phyloP scores from a whole-genome alignment of 2,888 invertebrate species.

The Itoplectis maculator region DNA sequence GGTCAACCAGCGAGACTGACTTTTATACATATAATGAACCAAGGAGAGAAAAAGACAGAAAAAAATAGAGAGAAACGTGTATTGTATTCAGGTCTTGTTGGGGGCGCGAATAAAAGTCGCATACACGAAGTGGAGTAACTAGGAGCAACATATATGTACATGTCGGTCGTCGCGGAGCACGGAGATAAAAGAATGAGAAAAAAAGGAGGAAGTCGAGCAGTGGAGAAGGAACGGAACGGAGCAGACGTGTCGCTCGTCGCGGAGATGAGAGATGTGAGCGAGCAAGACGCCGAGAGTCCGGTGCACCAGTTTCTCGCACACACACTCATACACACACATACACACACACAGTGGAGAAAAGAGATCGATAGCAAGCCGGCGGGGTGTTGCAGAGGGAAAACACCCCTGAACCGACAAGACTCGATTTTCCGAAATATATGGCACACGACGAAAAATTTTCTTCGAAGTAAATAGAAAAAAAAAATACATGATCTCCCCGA shows the following conservation, averaged over 20 bases:
- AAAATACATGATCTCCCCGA: neutral
- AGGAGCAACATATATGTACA: slow-evolving; percentile 13
- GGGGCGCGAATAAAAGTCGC: neutral
- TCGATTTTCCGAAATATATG: slow-evolving; percentile 52
- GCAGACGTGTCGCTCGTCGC: slow-evolving; percentile 6
- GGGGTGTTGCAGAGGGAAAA: slow-evolving; percentile 55
- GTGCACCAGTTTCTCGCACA: slow-evolving; percentile 67
- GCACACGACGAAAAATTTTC: neutral
- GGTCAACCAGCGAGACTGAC: slow-evolving; percentile 38
- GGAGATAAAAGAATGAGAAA: slow-evolving; percentile 7
- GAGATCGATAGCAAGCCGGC: slow-evolving; percentile 61
- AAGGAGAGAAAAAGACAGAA: neutral
- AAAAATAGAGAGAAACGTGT: slow-evolving; percentile 17
- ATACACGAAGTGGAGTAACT: neutral
- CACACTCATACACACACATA: too few relatives aligned
- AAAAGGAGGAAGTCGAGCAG: neutral
- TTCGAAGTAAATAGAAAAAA: too few relatives aligned
- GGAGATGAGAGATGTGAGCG: slow-evolving; percentile 8
- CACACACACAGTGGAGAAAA: too few relatives aligned
- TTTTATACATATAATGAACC: neutral
- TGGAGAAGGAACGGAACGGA: slow-evolving; percentile 6
- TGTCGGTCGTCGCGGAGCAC: neutral
- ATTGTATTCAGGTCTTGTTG: slow-evolving; percentile 22
- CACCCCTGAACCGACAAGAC: slow-evolving; percentile 40
- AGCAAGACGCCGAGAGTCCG: slow-evolving; percentile 50